These are phyloP conservation scores for Odontocerum albicorne DNA, from an alignment of 2,888 invertebrate species.

Conservation along the genomic window DNA sequence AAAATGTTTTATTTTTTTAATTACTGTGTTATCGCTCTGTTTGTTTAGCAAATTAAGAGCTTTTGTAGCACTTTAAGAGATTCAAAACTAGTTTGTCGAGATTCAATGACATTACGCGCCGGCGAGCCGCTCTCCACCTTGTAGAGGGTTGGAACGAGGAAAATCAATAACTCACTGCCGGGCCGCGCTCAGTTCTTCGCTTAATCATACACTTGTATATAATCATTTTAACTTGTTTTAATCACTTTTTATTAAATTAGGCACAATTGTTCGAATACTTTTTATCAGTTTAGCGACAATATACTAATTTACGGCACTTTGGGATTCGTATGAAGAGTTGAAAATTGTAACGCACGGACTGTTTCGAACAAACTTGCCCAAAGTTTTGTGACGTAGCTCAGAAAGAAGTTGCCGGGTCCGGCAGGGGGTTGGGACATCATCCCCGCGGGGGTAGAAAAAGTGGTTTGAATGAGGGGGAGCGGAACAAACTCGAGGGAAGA, in stretches of 20 bases:
- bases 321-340: constrained; percentile 5
- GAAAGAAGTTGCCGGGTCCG: constrained; percentile 55
- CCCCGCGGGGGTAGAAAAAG: constrained; percentile 39
- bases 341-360: constrained; percentile 37
- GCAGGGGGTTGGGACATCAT: constrained; percentile 48
- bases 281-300: constrained; percentile 7
- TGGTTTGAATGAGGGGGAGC: constrained; percentile 3
- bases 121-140: constrained; percentile 54
- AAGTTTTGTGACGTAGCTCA: constrained; percentile 57
- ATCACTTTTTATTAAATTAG: constrained; percentile 1
- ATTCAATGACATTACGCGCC: constrained; percentile 42
- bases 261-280: constrained; percentile 4
- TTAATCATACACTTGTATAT: constrained; percentile 55
- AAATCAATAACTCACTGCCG: constrained; percentile 60
- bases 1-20: no score
- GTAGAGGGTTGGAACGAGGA: constrained; percentile 55
- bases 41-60: no score
- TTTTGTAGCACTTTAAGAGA: constrained; percentile 37
- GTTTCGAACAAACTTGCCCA: constrained; percentile 48
- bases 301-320: not conserved
- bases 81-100: constrained; percentile 8
- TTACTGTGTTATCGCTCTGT: no score
- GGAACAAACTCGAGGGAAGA: constrained; percentile 28
- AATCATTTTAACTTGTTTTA: constrained; percentile 22
- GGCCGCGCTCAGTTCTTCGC: constrained; percentile 33